Evolutionary conservation across 2,888 invertebrate species (phyloP), one percentile per base, ranked within the genome.

Genomic region (Sarcophaga caerulescens): DNA sequence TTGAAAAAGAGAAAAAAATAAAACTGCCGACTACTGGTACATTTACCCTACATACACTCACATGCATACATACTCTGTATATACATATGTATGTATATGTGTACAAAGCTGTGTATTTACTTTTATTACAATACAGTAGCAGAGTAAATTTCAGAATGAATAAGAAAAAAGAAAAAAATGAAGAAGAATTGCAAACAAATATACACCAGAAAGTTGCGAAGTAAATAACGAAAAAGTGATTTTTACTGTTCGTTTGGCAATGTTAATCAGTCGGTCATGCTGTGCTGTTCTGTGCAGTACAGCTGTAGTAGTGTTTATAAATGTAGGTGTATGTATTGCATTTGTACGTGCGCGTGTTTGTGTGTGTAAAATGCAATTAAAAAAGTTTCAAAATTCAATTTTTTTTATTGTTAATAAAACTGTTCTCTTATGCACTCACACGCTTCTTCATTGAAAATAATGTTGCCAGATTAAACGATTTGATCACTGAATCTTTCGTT

Each of bases 341-440:
- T 85, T 59, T 47, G 52, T 57, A 44, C 35, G 23, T 59, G 69
- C 57, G 21, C 12, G 87, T 87, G 19, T 81, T 62, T 57, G 84
- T 47, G n/a, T 83, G 77, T 68, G 69, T 78, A 77, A 81, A 77
- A 87, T 86, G 89, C 90, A 91, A 92, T 91, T 92, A 90, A 90
- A 92, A 92, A 92, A 92, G 90, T 92, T 92, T 92, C 90, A 90
- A 88, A 92, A 90, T 92, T 88, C 89, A 90, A 90, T 92, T 92
- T 88, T 35, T 35, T 90, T 90, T 90, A 92, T 91, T 91, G 92
- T 92, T 90, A 91, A 90, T 89, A 92, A 92, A 91, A 90, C 83
- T 91, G 89, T 90, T 90, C 88, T 89, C 90, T 90, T 89, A 89
- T 75, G 59, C 62, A 35, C 52, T 68, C 25, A 12, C 21, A 57